Percentiles rank a stretch among this genome's conserved stretches.
Conservation (phyloP, 2,888 invertebrate species). For the Podabrus alpinus region DNA sequence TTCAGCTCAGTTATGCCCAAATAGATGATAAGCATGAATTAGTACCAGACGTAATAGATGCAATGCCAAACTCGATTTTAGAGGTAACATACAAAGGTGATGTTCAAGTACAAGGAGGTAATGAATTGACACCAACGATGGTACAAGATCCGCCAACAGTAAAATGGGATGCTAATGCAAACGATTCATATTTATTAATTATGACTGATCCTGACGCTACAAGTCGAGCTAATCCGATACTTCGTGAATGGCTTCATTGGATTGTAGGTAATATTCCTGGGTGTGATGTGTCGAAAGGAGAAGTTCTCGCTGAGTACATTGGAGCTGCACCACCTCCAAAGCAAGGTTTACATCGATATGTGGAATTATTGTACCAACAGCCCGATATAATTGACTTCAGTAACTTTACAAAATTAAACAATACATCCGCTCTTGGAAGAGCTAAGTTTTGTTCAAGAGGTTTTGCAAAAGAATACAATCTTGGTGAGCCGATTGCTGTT, state of each 20-base stretch:
- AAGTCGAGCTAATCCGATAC: constrained; percentile 68
- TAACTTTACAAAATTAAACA: constrained; percentile 25
- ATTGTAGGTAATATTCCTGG: constrained; percentile 74
- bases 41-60: not conserved
- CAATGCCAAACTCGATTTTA: not conserved
- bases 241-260: constrained; percentile 80
- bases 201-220: constrained; percentile 79
- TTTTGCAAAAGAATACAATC: constrained; percentile 62
- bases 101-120: constrained; percentile 58
- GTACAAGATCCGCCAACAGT: constrained; percentile 72
- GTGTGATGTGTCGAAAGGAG: constrained; percentile 64
- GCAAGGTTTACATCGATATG: constrained; percentile 74
- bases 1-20: not conserved
- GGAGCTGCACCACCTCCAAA: constrained; percentile 73
- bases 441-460: constrained; percentile 61
- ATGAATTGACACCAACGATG: constrained; percentile 72
- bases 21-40: not conserved
- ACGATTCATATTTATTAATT: constrained; percentile 66
- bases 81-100: not conserved
- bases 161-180: constrained; percentile 65
- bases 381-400: constrained; percentile 54
- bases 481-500: constrained; percentile 65
- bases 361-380: constrained; percentile 73
- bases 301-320: constrained; percentile 66
- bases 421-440: constrained; percentile 11